Percentiles rank a stretch among this genome's conserved stretches.
Evolutionary conservation across 1,140 invertebrate species (phyloP).

Genomic region (Armadillidium nasatum): DNA sequence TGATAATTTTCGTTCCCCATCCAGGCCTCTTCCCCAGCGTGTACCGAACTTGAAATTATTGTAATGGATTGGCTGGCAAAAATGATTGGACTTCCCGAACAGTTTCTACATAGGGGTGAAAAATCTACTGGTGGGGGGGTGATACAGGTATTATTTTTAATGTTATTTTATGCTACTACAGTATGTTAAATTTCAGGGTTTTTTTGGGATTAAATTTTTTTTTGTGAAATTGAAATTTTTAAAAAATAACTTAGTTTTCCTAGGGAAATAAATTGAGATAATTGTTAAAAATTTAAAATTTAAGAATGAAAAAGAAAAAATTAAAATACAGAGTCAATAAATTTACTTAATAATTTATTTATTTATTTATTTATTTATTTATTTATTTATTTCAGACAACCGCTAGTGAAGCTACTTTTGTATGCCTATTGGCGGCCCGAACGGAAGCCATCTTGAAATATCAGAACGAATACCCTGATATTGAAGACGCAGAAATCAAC

Average conservation of each 20-base stretch:
- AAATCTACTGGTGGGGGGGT: constrained; percentile 73
- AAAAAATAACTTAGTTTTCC: no score
- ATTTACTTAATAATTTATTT: no score
- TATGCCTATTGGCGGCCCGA: constrained; percentile 81
- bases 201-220: no score
- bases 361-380: neutral
- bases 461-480: constrained; percentile 63
- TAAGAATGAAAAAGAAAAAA: no score
- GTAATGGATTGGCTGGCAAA: constrained; percentile 94
- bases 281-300: no score
- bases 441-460: constrained; percentile 71
- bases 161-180: no score
- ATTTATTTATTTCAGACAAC: constrained; percentile 59
- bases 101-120: constrained; percentile 69
- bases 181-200: no score
- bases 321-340: no score
- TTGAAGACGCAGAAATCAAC: constrained; percentile 83
- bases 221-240: no score
- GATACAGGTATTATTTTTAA: constrained; percentile 63
- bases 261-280: no score
- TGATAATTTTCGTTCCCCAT: no score
- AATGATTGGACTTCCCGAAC: constrained; percentile 73
- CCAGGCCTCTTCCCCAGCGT: constrained; percentile 82
- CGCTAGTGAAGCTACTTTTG: constrained; percentile 85
- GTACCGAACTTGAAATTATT: constrained; percentile 89